Evolutionary conservation across 2,888 invertebrate genomes (phyloP), one percentile per base, ranked within the genome.

Genomic region (Halictus ligatus): DNA sequence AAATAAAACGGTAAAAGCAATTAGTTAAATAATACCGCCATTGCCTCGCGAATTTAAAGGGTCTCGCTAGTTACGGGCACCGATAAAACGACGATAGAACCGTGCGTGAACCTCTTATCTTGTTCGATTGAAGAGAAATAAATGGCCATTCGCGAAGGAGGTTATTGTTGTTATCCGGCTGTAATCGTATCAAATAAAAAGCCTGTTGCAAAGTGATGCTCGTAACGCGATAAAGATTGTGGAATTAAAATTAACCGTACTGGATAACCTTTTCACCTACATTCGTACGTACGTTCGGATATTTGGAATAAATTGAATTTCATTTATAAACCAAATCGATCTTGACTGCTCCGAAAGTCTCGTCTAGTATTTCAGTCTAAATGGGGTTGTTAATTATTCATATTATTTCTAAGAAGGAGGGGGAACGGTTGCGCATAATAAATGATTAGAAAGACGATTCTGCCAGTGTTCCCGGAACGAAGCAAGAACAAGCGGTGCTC

Each of bases 401-500:
- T 1, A 13, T 29, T 54, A 10, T 3, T n/a, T 3, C 3, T n/a
- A n/a, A 10, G 54, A 21, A 54, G 54, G 10, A 3, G 3, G 5
- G 5, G 60, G 7, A 29, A 64, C 29, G 25, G 0, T 6, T 2
- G 25, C 15, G 64, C 13, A 7, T 6, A 64, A 64, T 29, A 29
- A 29, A 29, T 29, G 0, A 13, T 25, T 10, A 21, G 8, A 21
- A 54, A n/a, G 25, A 25, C 25, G 69, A 69, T n/a, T 69, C 21
- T 18, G 13, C 15, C 15, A 13, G 15, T 1, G 35, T 7, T 25
- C 81, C 50, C 13, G 29, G 73, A 29, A 50, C 50, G 10, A 35
- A 40, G 21, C 50, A 50, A 74, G 69, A 74, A 74, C 50, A 35
- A 35, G 21, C 73, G 73, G 50, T 54, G 18, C 29, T 50, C 50